phyloP scores from a whole-genome alignment of 2,888 invertebrate genomes.

The Gymnoscelis rufifasciata region DNA sequence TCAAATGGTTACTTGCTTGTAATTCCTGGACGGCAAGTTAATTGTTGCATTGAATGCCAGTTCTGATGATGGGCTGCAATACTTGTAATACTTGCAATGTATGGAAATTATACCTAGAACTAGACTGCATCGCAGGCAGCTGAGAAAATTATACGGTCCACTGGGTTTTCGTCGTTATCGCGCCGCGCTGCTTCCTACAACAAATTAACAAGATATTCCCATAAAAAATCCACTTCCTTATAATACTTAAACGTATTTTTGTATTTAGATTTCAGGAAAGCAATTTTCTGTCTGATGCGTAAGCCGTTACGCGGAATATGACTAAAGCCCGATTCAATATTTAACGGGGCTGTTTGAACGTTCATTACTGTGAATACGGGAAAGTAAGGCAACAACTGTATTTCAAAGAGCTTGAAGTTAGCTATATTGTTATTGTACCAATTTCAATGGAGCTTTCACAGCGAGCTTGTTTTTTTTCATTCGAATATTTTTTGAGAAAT shows the following conservation, averaged over 20 bases:
- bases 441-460: neutral
- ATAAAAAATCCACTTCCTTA: slow-evolving; percentile 4
- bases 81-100: slow-evolving; percentile 27
- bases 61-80: slow-evolving; percentile 25
- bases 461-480: neutral
- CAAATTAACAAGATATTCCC: slow-evolving; percentile 15
- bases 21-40: slow-evolving; percentile 20
- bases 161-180: slow-evolving; percentile 22
- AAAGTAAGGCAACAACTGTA: slow-evolving; percentile 4
- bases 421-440: neutral
- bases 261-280: slow-evolving; percentile 21
- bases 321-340: slow-evolving; percentile 22
- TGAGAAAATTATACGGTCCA: slow-evolving; percentile 26
- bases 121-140: slow-evolving; percentile 9
- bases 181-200: slow-evolving; percentile 8
- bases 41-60: slow-evolving; percentile 20
- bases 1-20: slow-evolving; percentile 14
- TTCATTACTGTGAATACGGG: slow-evolving; percentile 7
- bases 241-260: slow-evolving; percentile 6
- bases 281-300: slow-evolving; percentile 25
- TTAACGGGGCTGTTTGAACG: slow-evolving; percentile 17
- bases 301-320: slow-evolving; percentile 26
- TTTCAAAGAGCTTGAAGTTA: neutral
- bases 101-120: slow-evolving; percentile 28
- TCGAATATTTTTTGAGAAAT: neutral